A percentile compares a stretch with the other conserved stretches of the same genome.
Conservation (phyloP, 2,888 invertebrate species). For the Chloromyia formosa region DNA sequence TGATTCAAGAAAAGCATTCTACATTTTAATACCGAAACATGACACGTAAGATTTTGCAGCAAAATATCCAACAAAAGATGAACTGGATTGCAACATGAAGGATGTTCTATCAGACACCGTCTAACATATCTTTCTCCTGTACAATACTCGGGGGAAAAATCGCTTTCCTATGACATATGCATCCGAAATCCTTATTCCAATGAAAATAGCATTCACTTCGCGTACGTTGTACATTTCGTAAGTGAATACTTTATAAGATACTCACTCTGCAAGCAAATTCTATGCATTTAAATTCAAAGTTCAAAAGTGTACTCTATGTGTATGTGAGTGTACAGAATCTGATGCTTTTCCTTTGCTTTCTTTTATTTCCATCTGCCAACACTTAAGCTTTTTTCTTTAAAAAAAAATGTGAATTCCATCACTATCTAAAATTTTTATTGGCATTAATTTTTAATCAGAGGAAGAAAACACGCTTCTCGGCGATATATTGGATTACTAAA, state of each 20-base stretch:
- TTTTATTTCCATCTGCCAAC: not conserved
- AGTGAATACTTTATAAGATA: constrained; percentile 36
- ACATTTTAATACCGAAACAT: too few relatives aligned
- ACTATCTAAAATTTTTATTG: constrained; percentile 25
- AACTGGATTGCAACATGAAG: not conserved
- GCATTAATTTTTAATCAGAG: constrained; percentile 25
- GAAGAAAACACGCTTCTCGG: not conserved
- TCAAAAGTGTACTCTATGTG: not conserved
- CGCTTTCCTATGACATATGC: constrained; percentile 4
- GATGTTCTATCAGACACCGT: not conserved
- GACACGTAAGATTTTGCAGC: too few relatives aligned
- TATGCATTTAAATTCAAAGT: constrained; percentile 22
- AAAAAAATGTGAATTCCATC: constrained; percentile 18
- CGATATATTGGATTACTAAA: not conserved
- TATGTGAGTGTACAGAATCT: not conserved
- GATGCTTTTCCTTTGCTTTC: not conserved
- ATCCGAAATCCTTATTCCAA: not conserved
- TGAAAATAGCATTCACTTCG: constrained; percentile 12
- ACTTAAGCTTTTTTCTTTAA: not conserved
- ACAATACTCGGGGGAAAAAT: not conserved
- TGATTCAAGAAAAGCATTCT: too few relatives aligned
- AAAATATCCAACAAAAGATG: constrained; percentile 5
- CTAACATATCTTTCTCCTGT: not conserved
- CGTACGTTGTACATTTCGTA: constrained; percentile 27
- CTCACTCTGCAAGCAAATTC: constrained; percentile 13